phyloP scores from a whole-genome alignment of 1,140 invertebrate species.

The Aplysia californica region DNA sequence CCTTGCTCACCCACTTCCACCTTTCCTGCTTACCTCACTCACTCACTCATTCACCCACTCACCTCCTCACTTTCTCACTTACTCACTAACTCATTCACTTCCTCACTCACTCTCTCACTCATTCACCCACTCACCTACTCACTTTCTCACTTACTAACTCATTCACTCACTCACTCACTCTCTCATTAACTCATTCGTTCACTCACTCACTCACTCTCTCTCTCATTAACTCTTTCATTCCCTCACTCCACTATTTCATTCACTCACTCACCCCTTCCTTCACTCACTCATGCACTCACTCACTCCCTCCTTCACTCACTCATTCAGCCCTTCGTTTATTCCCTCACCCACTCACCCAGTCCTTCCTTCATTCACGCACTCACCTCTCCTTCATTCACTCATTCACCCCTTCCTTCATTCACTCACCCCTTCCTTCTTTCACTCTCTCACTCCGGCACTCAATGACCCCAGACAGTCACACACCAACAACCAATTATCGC shows the following conservation, averaged over 20 bases:
- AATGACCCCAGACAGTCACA: too few species aligned
- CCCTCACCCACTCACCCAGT: too few species aligned
- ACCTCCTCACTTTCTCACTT: too few species aligned
- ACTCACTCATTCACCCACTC: not conserved
- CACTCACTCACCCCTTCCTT: not conserved
- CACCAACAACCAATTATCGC: too few species aligned
- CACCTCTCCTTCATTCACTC: not conserved
- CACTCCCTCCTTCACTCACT: constrained; percentile 8
- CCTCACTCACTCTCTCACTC: too few species aligned
- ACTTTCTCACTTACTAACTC: not conserved
- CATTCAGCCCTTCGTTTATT: not conserved
- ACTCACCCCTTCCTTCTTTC: not conserved
- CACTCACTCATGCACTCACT: not conserved
- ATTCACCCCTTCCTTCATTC: not conserved
- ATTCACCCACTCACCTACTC: not conserved
- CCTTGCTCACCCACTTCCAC: not conserved
- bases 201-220: too few species aligned
- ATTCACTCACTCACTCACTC: constrained; percentile 5
- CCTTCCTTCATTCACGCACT: not conserved
- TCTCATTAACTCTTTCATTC: not conserved
- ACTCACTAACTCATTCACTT: not conserved
- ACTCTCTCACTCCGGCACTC: not conserved
- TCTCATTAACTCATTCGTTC: not conserved
- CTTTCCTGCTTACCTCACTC: too few species aligned
- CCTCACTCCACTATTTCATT: not conserved